These are phyloP conservation scores for Corythornis vintsioides DNA, from an alignment of 2,113 vertebrate species.

Conservation along the genomic window DNA sequence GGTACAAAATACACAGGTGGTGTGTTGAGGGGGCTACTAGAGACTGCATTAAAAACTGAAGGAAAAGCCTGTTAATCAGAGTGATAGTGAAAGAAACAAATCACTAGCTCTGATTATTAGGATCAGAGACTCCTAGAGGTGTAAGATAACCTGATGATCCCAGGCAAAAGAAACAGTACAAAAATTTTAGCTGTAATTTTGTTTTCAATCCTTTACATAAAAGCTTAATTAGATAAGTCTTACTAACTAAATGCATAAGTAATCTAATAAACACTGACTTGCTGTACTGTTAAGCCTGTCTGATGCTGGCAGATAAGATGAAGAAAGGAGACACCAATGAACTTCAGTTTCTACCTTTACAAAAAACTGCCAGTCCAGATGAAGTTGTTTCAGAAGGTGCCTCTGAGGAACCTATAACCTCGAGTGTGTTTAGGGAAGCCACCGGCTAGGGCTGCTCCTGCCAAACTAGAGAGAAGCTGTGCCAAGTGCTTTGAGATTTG, in stretches of 20 bases:
- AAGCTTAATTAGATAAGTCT: neutral
- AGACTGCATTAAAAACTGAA: neutral
- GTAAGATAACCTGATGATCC: neutral
- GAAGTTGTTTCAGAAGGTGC: neutral
- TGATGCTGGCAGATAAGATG: neutral
- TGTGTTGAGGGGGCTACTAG: neutral
- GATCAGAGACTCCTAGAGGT: neutral
- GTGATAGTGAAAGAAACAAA: neutral
- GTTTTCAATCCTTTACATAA: neutral
- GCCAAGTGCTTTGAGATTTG: neutral
- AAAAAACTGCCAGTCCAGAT: neutral
- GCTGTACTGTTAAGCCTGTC: neutral
- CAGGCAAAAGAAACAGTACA: neutral
- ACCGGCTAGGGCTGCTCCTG: neutral
- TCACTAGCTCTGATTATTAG: neutral
- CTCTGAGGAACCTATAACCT: neutral
- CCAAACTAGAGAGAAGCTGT: neutral
- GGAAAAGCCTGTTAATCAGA: neutral
- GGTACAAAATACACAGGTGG: neutral
- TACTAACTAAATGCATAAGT: neutral
- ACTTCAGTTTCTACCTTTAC: neutral
- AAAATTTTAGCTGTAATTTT: neutral
- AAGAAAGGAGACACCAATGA: neutral
- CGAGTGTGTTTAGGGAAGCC: neutral
- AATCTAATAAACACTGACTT: neutral